phyloP scores from a whole-genome alignment of 2,797 vertebrate genomes.

The Xenopus petersii region DNA sequence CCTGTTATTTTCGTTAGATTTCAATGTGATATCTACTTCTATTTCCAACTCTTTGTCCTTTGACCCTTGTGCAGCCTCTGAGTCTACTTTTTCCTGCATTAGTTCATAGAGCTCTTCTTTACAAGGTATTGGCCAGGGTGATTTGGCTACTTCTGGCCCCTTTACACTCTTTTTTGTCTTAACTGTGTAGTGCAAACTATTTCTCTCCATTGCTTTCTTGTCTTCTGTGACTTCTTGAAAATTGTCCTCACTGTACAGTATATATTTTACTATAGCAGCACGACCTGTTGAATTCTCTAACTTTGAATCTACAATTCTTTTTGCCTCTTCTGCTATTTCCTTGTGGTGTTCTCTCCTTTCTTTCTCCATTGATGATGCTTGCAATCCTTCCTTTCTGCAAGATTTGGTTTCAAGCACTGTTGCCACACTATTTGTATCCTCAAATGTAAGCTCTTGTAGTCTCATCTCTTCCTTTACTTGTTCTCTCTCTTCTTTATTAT shows the following conservation, averaged over 20 bases:
- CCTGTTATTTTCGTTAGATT: not conserved
- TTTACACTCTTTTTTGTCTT: not conserved
- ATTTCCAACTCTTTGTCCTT: no score
- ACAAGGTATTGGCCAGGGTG: no score
- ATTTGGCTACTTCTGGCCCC: not conserved
- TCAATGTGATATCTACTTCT: no score
- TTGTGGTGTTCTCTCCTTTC: not conserved
- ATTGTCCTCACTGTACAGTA: not conserved
- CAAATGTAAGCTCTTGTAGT: no score
- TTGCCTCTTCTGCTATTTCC: not conserved
- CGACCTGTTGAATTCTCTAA: not conserved
- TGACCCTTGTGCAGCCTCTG: no score
- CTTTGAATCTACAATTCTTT: not conserved
- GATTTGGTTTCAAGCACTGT: no score
- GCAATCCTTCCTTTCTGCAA: no score
- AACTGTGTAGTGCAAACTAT: not conserved
- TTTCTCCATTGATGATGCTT: not conserved
- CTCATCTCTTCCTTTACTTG: no score
- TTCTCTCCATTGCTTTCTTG: not conserved
- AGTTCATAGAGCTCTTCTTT: not conserved
- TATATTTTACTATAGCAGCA: not conserved
- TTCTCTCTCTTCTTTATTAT: no score
- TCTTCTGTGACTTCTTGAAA: slow-evolving; percentile 1
- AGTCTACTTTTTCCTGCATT: not conserved
- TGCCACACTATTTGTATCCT: no score